These are phyloP conservation scores for Araneus ventricosus DNA, from an alignment of 1,140 invertebrate species.

Conservation along the genomic window DNA sequence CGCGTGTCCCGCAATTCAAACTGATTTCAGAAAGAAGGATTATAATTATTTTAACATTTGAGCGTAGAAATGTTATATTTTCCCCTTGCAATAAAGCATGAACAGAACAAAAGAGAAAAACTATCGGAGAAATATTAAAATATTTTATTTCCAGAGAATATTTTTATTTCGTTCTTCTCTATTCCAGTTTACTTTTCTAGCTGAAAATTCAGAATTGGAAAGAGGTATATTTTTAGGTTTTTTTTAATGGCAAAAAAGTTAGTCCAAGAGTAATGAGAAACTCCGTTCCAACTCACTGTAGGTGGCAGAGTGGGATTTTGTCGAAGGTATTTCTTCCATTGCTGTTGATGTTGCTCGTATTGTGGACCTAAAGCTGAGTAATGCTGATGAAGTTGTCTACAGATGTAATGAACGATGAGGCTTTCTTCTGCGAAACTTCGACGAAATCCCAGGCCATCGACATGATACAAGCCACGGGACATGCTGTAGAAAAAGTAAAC, in stretches of 20 bases:
- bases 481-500: slow-evolving; percentile 44
- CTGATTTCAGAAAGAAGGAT: no score
- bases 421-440: slow-evolving; percentile 80
- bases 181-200: background rate
- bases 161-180: background rate
- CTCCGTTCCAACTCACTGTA: slow-evolving; percentile 35
- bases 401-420: slow-evolving; percentile 82
- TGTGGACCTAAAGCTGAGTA: slow-evolving; percentile 79
- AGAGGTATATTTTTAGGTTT: background rate
- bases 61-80: no score
- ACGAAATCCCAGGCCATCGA: slow-evolving; percentile 82
- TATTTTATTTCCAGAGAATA: no score
- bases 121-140: no score
- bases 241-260: background rate
- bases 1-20: no score
- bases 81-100: no score
- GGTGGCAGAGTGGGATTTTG: slow-evolving; percentile 60
- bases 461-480: slow-evolving; percentile 78
- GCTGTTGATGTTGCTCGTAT: slow-evolving; percentile 79
- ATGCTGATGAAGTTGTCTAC: slow-evolving; percentile 81
- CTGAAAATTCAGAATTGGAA: background rate
- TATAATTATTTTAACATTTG: no score
- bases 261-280: background rate
- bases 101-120: no score
- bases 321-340: slow-evolving; percentile 77